phyloP scores from a whole-genome alignment of 2,113 vertebrate species.

The Crocuta crocuta region DNA sequence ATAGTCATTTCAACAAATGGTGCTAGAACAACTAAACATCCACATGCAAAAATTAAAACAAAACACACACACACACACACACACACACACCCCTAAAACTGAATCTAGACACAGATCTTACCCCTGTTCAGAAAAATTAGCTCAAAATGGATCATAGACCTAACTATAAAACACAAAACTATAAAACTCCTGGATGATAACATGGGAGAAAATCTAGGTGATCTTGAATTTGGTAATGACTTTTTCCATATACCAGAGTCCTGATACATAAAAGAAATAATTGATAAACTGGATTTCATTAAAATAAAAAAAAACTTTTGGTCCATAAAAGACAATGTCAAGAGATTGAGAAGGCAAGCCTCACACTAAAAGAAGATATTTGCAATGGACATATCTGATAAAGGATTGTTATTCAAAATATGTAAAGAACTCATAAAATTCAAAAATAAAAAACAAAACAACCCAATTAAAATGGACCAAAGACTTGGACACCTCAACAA shows the following conservation, averaged over 20 bases:
- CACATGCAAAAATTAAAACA: background rate
- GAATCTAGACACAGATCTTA: too few species aligned
- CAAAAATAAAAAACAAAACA: background rate
- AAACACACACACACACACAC: background rate
- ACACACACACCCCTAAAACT: too few species aligned
- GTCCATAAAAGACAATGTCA: constrained; percentile 1
- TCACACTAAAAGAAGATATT: background rate
- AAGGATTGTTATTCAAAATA: constrained; percentile 1
- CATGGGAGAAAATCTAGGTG: background rate
- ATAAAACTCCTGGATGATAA: background rate
- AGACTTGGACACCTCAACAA: background rate
- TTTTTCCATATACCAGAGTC: background rate
- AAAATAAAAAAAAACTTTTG: constrained; percentile 10
- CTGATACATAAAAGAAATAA: background rate
- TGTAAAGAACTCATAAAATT: background rate
- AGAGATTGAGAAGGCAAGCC: background rate
- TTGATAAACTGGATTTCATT: background rate
- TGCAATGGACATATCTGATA: background rate
- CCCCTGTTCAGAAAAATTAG: too few species aligned
- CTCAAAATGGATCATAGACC: too few species aligned
- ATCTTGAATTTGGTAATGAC: background rate
- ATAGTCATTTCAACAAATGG: background rate
- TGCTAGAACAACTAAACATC: background rate
- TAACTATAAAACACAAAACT: background rate
- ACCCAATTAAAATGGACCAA: background rate